Base-by-base conservation (phyloP, 2,797 vertebrate genomes). In the Rhincodon typus region DNA sequence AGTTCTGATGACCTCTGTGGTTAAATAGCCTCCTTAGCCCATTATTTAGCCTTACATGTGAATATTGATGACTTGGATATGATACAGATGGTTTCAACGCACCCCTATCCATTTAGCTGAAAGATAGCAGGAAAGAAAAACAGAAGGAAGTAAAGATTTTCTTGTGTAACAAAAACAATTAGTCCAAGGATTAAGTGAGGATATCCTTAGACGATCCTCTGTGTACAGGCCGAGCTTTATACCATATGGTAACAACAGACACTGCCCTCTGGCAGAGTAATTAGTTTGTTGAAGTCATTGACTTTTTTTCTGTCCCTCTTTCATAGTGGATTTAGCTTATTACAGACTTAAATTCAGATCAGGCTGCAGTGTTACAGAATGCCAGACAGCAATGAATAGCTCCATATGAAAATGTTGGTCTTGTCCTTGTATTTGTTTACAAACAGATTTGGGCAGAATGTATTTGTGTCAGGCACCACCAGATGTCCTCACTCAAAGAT, bases 211-310 rank as follows among this genome's bases (percentile, higher is more conserved):
- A 96, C 97, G 96, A 96, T 96, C 96, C 94, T 95, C 96, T 96
- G 96, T 96, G 96, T 96, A 96, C 57, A 69, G 94, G 25, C 67
- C 96, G 96, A 97, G 96, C 96, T 96, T 96, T 96, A 95, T 96
- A 96, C 97, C 98, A 98, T 97, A 98, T 98, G 98, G 97, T 97
- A 96, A 96, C 96, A 96, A 96, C 96, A 97, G 96, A 97, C 96
- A 96, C 96, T 96, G 96, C 88, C 95, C 96, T 3, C 57, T 96
- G 96, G 96, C 96, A 95, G 96, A 94, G 96, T 97, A 96, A 97
- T 97, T 97, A 97, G 96, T 96, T 95, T 96, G 88, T 96, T 96
- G 94, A 96, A 96, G 96, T 96, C 96, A 97, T 95, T 94, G 96
- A 96, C 97, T 96, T 97, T 96, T 96, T 96, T 96, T 96, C 96